Conservation (phyloP, 2,888 invertebrate species). For the Cabera pusaria region DNA sequence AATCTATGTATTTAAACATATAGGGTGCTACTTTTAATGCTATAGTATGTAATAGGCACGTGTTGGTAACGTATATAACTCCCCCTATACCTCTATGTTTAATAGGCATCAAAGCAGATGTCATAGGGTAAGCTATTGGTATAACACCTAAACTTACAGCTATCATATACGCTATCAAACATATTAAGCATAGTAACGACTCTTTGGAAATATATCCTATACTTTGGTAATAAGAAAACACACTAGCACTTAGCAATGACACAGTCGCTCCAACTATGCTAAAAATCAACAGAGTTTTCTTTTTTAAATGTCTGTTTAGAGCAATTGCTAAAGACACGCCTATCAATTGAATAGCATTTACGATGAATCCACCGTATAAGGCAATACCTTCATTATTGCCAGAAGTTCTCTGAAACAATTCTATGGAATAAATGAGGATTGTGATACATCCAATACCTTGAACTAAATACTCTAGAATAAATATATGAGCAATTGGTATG, state of each 20-base stretch:
- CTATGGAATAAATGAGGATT: slow-evolving; percentile 21
- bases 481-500: slow-evolving; percentile 18
- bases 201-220: slow-evolving; percentile 13
- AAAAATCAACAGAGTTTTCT: slow-evolving; percentile 12
- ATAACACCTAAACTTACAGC: slow-evolving; percentile 15
- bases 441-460: slow-evolving; percentile 20
- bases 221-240: slow-evolving; percentile 17
- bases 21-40: slow-evolving; percentile 27
- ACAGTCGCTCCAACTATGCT: slow-evolving; percentile 10
- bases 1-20: slow-evolving; percentile 20
- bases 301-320: slow-evolving; percentile 10
- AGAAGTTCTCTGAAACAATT: slow-evolving; percentile 17
- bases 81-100: slow-evolving; percentile 31
- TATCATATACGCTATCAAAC: slow-evolving; percentile 15
- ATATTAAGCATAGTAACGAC: slow-evolving; percentile 14
- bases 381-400: slow-evolving; percentile 8
- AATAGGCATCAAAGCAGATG: slow-evolving; percentile 28
- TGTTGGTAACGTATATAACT: slow-evolving; percentile 19
- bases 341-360: slow-evolving; percentile 14
- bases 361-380: slow-evolving; percentile 16
- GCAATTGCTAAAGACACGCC: slow-evolving; percentile 11
- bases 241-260: slow-evolving; percentile 7
- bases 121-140: slow-evolving; percentile 12
- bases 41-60: slow-evolving; percentile 22
- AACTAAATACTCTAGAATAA: slow-evolving; percentile 13